Conservation (phyloP, 2,888 invertebrate species). For the Heliconius sara region DNA sequence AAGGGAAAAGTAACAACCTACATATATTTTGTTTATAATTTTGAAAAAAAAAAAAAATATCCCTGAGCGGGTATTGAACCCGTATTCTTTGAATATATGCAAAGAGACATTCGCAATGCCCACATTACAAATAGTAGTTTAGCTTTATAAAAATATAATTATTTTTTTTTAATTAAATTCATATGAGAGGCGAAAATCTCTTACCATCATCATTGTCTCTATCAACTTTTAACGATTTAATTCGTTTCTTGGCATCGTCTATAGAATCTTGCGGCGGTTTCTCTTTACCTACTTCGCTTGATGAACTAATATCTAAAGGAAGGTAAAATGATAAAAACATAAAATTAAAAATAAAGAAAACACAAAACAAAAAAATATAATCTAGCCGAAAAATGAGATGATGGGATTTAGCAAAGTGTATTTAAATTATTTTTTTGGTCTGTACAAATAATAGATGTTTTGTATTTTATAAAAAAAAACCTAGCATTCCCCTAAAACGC, state of each 20-base stretch:
- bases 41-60: no score
- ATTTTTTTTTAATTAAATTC: background rate
- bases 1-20: background rate
- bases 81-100: background rate
- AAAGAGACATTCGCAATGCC: background rate
- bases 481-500: background rate
- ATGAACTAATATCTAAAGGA: conserved; percentile 61
- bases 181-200: conserved; percentile 46
- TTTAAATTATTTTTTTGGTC: background rate
- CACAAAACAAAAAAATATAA: conserved; percentile 3
- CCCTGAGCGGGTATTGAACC: no score
- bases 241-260: conserved; percentile 76
- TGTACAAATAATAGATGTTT: background rate
- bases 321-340: conserved; percentile 48
- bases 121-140: no score
- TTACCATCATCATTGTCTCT: conserved; percentile 80
- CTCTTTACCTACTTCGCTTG: conserved; percentile 67
- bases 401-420: conserved; percentile 28
- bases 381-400: conserved; percentile 6
- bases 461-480: background rate
- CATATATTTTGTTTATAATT: background rate
- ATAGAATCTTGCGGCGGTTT: conserved; percentile 73
- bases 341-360: conserved; percentile 50
- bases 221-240: conserved; percentile 79
- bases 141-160: background rate